phyloP scores from a whole-genome alignment of 1,140 invertebrate genomes.

The Drosophila lacertosa region DNA sequence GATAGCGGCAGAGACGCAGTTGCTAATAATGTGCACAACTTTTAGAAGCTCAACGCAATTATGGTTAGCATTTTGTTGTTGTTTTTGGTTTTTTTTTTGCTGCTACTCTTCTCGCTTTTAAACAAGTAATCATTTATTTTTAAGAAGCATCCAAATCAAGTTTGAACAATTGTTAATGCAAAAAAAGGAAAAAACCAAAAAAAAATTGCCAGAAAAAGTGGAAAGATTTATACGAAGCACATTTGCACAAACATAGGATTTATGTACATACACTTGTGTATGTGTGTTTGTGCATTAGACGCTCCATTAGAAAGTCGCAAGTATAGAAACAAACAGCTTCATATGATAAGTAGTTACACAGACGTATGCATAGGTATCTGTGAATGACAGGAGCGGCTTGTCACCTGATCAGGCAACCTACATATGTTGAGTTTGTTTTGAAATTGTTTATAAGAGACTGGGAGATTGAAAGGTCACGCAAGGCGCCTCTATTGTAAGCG shows the following conservation, averaged over 20 bases:
- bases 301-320: conserved; percentile 49
- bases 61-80: conserved; percentile 43
- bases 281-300: conserved; percentile 24
- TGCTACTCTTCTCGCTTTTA: conserved; percentile 38
- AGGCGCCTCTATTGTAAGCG: too few relatives aligned
- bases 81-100: conserved; percentile 21
- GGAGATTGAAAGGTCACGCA: too few relatives aligned
- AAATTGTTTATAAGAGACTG: background rate
- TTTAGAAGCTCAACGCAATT: conserved; percentile 49
- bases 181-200: conserved; percentile 34
- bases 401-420: background rate
- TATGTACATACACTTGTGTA: conserved; percentile 4
- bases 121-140: conserved; percentile 72
- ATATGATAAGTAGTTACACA: conserved; percentile 42
- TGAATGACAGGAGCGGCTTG: conserved; percentile 6
- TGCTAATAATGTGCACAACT: conserved; percentile 51
- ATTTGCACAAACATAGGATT: conserved; percentile 10
- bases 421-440: background rate
- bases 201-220: conserved; percentile 39
- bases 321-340: conserved; percentile 36
- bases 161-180: conserved; percentile 74
- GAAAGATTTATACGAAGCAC: conserved; percentile 54
- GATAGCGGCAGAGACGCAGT: conserved; percentile 8
- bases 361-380: conserved; percentile 2
- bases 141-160: conserved; percentile 76